phyloP scores from a whole-genome alignment of 2,888 invertebrate genomes.

The Craniophora ligustri region DNA sequence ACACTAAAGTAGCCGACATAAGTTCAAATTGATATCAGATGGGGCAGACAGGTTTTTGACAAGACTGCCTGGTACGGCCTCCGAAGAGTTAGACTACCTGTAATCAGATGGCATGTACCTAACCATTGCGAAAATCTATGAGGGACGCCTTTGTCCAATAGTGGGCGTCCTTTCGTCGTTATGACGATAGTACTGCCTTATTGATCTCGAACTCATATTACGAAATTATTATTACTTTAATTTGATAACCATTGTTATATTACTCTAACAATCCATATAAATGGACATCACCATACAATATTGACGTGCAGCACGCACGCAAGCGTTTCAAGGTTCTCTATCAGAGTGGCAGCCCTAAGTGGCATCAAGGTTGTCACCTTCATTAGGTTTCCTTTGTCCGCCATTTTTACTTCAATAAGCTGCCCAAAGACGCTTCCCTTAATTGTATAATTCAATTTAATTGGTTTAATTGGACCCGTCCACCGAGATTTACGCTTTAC shows the following conservation, averaged over 20 bases:
- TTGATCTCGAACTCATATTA: neutral
- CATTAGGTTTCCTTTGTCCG: constrained; percentile 43
- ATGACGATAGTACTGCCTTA: no score
- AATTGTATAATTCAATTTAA: constrained; percentile 56
- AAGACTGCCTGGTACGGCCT: no score
- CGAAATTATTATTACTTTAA: neutral
- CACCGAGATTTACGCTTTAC: constrained; percentile 40
- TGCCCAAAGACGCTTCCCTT: constrained; percentile 30
- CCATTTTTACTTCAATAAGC: constrained; percentile 41
- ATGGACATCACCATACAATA: neutral
- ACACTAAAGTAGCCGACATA: no score
- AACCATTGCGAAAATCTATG: no score
- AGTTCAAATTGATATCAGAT: no score
- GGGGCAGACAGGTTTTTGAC: no score
- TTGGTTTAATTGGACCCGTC: constrained; percentile 57
- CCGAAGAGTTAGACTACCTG: no score
- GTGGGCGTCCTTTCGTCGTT: no score
- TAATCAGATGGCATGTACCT: no score
- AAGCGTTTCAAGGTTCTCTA: neutral
- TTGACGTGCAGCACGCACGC: constrained; percentile 1
- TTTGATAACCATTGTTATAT: neutral
- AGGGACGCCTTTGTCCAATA: no score
- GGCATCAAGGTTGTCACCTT: constrained; percentile 36
- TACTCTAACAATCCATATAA: neutral
- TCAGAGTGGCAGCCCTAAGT: constrained; percentile 32